Base-by-base conservation (phyloP, 1,140 invertebrate species). In the Sycophila sp. region DNA sequence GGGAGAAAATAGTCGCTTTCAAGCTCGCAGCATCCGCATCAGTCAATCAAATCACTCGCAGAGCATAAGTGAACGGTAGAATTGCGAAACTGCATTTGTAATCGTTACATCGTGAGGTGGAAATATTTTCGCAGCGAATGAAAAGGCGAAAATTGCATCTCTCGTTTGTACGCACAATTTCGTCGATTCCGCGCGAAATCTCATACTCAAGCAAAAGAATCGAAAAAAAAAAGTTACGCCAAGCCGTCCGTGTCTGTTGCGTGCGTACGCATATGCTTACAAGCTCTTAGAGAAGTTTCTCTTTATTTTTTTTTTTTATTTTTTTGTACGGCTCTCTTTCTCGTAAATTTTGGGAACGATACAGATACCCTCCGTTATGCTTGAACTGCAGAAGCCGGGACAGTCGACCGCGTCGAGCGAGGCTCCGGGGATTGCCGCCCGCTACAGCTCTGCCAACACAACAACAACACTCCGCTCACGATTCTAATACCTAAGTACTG, bases 361-460 rank as follows among this genome's bases (percentile, higher is more conserved):
- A 86, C 84, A 83, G 80, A 89, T 94, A 95, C 94, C 94, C 94
- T 88, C 88, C 87, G 87, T 93, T 94, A 80, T 93, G 92, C 87
- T 91, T 92, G 89, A 95, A 94, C 89, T 94, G 93, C 83, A 95
- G 91, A 79, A 96, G 90, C 78, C 94, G 92, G 77, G 94, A 94
- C 87, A 94, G 94, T 87, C 94, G 91, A 81, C 93, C 92, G 85
- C 93, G 91, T 85, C 92, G 90, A 86, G 92, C 92, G 88, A 93
- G 90, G 87, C 92, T 93, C 90, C 92, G 92, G 92, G 92, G 83
- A 83, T 85, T 85, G 88, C 92, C 91, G 88, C 91, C 91, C 90
- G 90, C 88, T 83, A 84, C 83, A 89, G 89, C 85, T 89, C 88
- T 87, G 90, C 88, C 83, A 88, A 88, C 87, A 86, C 80, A 83